These are phyloP conservation scores for Cossypha caffra DNA, from an alignment of 2,797 vertebrate species.

Conservation along the genomic window DNA sequence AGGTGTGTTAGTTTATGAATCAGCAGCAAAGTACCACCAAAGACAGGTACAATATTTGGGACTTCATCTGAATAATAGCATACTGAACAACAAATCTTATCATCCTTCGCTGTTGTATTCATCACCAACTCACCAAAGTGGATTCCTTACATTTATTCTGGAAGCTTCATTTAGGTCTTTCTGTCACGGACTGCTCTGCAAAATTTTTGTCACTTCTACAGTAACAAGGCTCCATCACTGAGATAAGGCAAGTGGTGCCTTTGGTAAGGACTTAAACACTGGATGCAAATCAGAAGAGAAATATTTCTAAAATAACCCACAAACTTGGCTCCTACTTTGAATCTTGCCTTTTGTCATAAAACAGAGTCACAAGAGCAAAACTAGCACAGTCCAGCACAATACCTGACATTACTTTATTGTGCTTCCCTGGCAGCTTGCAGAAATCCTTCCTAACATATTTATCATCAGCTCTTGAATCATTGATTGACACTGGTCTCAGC, in stretches of 20 bases:
- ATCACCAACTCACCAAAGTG: not conserved
- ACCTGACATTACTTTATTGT: not conserved
- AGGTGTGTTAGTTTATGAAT: not conserved
- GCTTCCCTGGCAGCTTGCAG: not conserved
- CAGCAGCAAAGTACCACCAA: not conserved
- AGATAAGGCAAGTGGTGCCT: not conserved
- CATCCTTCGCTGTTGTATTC: not conserved
- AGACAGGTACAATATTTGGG: not conserved
- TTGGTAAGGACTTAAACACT: not conserved
- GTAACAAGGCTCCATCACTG: not conserved
- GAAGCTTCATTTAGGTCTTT: not conserved
- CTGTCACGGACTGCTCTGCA: not conserved
- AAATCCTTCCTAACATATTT: not conserved
- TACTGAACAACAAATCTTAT: not conserved
- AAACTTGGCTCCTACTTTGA: not conserved
- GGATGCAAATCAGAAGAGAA: not conserved
- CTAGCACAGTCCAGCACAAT: not conserved
- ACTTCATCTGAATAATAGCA: not conserved
- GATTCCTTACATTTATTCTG: not conserved
- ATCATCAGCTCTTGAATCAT: not conserved
- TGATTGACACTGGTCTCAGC: not conserved
- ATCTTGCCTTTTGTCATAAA: not conserved
- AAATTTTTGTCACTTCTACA: not conserved
- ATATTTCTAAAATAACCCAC: not conserved
- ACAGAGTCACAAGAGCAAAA: not conserved